These are phyloP conservation scores for Lepidotrigona ventralis DNA, from an alignment of 1,140 invertebrate genomes.

Conservation along the genomic window DNA sequence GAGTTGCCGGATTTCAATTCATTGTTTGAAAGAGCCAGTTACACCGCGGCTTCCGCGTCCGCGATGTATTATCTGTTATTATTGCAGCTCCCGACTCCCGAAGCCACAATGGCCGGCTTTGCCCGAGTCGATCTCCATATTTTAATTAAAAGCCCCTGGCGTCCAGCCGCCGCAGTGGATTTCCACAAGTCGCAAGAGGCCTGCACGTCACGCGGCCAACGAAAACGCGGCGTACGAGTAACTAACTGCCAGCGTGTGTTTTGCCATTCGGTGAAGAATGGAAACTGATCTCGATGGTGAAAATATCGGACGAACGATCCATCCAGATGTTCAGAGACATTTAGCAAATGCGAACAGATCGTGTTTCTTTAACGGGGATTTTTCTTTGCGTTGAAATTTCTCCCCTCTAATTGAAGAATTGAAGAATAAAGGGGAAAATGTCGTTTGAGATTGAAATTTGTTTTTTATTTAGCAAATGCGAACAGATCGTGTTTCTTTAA, in stretches of 20 bases:
- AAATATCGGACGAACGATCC: too few relatives aligned
- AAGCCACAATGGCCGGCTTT: constrained; percentile 74
- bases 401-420: too few relatives aligned
- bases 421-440: too few relatives aligned
- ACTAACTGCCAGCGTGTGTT: not conserved
- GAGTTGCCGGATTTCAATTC: constrained; percentile 73
- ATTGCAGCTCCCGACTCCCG: constrained; percentile 70
- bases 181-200: constrained; percentile 17
- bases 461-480: too few relatives aligned
- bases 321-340: too few relatives aligned
- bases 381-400: too few relatives aligned
- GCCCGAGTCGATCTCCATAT: constrained; percentile 75
- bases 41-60: constrained; percentile 62
- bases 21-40: constrained; percentile 74
- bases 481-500: too few relatives aligned
- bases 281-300: too few relatives aligned
- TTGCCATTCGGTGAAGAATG: not conserved
- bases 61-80: constrained; percentile 79
- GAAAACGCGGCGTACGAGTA: constrained; percentile 13
- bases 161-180: not conserved
- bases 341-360: too few relatives aligned
- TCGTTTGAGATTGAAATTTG: too few relatives aligned
- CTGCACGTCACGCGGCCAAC: constrained; percentile 13
- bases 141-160: constrained; percentile 76
- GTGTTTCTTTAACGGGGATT: too few relatives aligned